These are phyloP conservation scores for Rhodophaea formosa DNA, from an alignment of 2,888 invertebrate species.

Conservation along the genomic window DNA sequence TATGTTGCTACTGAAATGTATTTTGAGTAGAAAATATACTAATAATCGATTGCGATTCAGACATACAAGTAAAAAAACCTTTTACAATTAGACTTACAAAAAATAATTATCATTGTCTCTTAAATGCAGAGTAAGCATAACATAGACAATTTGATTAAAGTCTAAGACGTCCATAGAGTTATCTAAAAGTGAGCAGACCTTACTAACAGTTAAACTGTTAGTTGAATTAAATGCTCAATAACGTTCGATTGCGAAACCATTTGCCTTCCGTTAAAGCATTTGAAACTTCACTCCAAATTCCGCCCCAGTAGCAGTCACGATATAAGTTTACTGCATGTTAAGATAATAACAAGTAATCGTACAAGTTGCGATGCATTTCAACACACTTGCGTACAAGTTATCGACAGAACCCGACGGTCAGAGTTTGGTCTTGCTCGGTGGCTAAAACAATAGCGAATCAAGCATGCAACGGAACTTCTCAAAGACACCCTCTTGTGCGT, in stretches of 20 bases:
- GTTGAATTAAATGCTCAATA: slow-evolving; percentile 33
- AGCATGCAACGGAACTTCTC: slow-evolving; percentile 76
- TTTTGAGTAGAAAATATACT: neutral
- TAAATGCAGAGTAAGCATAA: too few species aligned
- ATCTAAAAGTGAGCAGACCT: too few species aligned
- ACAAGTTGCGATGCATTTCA: slow-evolving; percentile 59
- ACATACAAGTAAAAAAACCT: too few species aligned
- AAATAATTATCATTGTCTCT: too few species aligned
- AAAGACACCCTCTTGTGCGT: slow-evolving; percentile 76
- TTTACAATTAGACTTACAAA: too few species aligned
- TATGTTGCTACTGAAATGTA: neutral
- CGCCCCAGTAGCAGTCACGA: slow-evolving; percentile 45
- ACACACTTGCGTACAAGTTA: slow-evolving; percentile 60
- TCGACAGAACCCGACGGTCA: slow-evolving; percentile 52
- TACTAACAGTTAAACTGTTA: too few species aligned
- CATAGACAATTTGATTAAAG: too few species aligned
- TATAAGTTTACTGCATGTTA: slow-evolving; percentile 62
- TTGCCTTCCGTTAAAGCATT: slow-evolving; percentile 35
- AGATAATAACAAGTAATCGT: slow-evolving; percentile 70
- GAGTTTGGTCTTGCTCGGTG: slow-evolving; percentile 63
- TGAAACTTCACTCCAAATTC: slow-evolving; percentile 44
- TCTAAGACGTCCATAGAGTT: too few species aligned
- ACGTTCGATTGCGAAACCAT: slow-evolving; percentile 36
- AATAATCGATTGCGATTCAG: too few species aligned
- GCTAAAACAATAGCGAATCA: slow-evolving; percentile 77